Conservation (phyloP, 2,113 vertebrate species). For the Neogale vison region DNA sequence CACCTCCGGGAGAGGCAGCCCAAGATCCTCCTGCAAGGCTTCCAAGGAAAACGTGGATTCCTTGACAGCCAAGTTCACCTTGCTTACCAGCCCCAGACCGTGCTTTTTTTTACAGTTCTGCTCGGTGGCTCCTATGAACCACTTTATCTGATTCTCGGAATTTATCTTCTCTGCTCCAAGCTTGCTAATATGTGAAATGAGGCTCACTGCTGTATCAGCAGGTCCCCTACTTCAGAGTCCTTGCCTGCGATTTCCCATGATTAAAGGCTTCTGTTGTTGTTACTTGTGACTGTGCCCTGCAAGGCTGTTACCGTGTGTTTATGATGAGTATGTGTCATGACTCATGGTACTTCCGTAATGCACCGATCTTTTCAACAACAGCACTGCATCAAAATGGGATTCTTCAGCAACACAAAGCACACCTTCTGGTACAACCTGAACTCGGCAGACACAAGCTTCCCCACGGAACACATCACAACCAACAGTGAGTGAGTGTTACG, state of each 20-base stretch:
- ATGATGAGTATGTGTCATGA: background rate
- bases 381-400: background rate
- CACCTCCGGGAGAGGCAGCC: background rate
- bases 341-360: background rate
- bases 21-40: background rate
- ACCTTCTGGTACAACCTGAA: background rate
- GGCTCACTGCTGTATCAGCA: background rate
- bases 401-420: background rate
- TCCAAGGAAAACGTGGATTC: background rate
- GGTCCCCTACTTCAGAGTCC: background rate
- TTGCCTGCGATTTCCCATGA: background rate
- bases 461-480: background rate
- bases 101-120: background rate
- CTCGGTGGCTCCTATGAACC: background rate
- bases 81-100: background rate
- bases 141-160: conserved; percentile 30
- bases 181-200: conserved; percentile 53
- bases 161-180: background rate
- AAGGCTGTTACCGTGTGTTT: background rate
- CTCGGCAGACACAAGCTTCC: background rate
- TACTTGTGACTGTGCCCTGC: background rate
- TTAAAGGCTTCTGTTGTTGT: background rate
- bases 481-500: background rate
- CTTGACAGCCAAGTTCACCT: conserved; percentile 15
- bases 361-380: background rate